Conservation (phyloP, 1,140 invertebrate genomes). For the Acromyrmex charruanus region DNA sequence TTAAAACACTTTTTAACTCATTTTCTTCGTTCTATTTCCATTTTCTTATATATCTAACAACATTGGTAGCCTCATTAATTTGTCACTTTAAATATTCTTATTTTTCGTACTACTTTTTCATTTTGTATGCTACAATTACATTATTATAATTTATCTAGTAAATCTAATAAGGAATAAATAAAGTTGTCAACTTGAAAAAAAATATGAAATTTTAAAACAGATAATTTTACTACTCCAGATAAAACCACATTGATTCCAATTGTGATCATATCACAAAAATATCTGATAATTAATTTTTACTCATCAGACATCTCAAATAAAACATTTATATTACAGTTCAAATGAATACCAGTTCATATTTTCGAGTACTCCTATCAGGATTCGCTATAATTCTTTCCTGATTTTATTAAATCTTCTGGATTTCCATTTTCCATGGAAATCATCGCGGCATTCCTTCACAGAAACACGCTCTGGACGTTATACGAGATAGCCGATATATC, state of each 20-base stretch:
- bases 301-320: not conserved
- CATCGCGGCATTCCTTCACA: conserved; percentile 19
- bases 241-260: not conserved
- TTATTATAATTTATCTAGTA: conserved; percentile 8
- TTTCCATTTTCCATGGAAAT: conserved; percentile 35
- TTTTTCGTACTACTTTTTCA: not conserved
- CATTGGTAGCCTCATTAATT: conserved; percentile 6
- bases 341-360: not conserved
- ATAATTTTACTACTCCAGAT: not conserved
- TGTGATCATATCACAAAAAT: not conserved
- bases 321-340: not conserved
- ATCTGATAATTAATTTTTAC: not conserved
- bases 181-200: not conserved
- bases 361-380: not conserved
- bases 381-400: not conserved
- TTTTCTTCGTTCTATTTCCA: not conserved
- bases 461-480: not conserved
- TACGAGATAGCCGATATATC: conserved; percentile 39
- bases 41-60: not conserved
- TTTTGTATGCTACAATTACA: not conserved
- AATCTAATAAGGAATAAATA: not conserved
- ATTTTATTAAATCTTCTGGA: conserved; percentile 23
- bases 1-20: conserved; percentile 28
- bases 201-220: not conserved
- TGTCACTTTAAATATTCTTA: not conserved